These are phyloP conservation scores for Spheniscus humboldti DNA, from an alignment of 2,797 vertebrate species.

Conservation along the genomic window DNA sequence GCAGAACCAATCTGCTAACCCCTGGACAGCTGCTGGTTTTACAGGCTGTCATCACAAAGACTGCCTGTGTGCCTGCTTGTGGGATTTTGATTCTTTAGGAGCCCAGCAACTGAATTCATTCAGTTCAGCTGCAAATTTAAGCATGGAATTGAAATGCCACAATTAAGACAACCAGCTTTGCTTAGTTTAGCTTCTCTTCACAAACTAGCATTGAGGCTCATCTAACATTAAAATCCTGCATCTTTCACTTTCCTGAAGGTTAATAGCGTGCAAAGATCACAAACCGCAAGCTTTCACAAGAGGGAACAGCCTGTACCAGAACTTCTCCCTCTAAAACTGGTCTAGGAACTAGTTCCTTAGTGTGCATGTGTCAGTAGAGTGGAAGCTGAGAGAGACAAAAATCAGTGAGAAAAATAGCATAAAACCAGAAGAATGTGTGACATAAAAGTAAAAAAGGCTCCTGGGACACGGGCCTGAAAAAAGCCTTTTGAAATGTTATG, in stretches of 20 bases:
- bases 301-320: background rate
- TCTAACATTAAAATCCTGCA: background rate
- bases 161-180: background rate
- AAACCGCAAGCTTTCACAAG: background rate
- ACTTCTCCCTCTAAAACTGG: background rate
- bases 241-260: background rate
- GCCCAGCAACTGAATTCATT: background rate
- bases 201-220: background rate
- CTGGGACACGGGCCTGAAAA: background rate
- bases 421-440: background rate
- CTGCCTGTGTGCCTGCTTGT: background rate
- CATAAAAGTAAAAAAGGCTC: background rate
- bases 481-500: background rate
- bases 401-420: background rate
- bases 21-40: constrained; percentile 51
- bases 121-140: background rate
- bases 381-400: background rate
- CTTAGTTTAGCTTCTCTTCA: background rate
- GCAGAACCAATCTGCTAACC: constrained; percentile 14
- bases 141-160: background rate
- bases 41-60: constrained; percentile 51
- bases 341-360: background rate
- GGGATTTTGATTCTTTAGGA: background rate
- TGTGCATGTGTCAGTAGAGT: background rate
- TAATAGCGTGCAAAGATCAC: background rate